Evolutionary conservation across 2,888 invertebrate genomes (phyloP).

Genomic region (Bellardia pandia): DNA sequence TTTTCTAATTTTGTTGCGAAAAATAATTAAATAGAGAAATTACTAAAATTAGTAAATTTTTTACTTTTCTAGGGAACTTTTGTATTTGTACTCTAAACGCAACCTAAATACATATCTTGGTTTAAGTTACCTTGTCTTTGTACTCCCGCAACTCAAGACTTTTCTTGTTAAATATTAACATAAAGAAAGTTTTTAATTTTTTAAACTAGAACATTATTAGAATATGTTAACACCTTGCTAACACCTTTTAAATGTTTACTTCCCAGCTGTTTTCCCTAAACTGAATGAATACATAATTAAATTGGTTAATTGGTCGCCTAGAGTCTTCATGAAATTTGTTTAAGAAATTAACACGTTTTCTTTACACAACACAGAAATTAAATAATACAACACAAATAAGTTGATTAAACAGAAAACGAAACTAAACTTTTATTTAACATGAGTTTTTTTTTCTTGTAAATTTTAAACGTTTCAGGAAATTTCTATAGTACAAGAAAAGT

Average conservation of each 20-base stretch:
- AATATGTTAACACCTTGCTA: not conserved
- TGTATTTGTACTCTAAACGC: too few relatives aligned
- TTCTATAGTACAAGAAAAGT: not conserved
- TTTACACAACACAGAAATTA: not conserved
- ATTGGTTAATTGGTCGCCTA: slow-evolving; percentile 4
- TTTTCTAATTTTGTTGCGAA: not conserved
- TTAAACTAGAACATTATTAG: not conserved
- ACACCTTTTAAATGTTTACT: not conserved
- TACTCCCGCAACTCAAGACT: not conserved
- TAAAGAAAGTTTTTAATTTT: not conserved
- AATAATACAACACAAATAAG: not conserved
- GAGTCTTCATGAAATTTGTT: not conserved
- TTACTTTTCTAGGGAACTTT: too few relatives aligned
- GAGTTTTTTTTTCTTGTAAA: not conserved
- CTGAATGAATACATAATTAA: not conserved
- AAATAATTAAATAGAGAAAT: too few relatives aligned
- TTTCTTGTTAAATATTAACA: not conserved
- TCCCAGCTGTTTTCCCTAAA: not conserved
- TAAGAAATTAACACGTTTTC: not conserved
- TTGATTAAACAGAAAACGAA: not conserved
- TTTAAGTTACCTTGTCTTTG: too few relatives aligned
- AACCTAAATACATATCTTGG: too few relatives aligned
- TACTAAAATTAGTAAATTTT: too few relatives aligned
- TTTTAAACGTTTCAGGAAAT: not conserved
- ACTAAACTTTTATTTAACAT: not conserved